Evolutionary conservation across 2,888 invertebrate genomes (phyloP).

Genomic region (Drosophila subsilvestris): DNA sequence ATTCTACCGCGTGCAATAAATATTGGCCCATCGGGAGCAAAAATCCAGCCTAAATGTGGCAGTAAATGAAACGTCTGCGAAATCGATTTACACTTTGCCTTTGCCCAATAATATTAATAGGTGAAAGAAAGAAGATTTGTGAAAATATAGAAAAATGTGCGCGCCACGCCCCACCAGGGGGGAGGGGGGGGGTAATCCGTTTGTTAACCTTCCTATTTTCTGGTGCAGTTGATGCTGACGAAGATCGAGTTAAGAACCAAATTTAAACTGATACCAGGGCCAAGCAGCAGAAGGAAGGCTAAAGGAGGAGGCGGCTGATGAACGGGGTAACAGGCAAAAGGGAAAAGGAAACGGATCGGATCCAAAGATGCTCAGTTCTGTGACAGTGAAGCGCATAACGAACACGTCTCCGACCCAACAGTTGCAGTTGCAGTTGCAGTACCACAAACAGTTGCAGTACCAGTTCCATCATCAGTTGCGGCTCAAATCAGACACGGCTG

Average conservation of each 20-base stretch:
- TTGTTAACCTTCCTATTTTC: background rate
- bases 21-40: conserved; percentile 17
- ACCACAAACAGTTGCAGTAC: conserved; percentile 1
- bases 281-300: conserved; percentile 50
- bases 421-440: conserved; percentile 9
- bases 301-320: background rate
- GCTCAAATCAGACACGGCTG: conserved; percentile 12
- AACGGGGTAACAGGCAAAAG: conserved; percentile 8
- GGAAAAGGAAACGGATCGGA: conserved; percentile 28
- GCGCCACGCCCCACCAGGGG: background rate
- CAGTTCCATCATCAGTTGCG: conserved; percentile 30
- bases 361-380: conserved; percentile 64
- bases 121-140: conserved; percentile 7
- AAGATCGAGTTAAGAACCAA: conserved; percentile 1
- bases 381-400: conserved; percentile 49
- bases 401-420: conserved; percentile 24
- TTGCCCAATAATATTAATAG: background rate
- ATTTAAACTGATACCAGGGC: conserved; percentile 1
- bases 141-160: conserved; percentile 30
- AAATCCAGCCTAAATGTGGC: background rate
- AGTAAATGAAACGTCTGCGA: background rate
- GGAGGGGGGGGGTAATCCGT: background rate
- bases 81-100: background rate
- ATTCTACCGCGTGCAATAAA: conserved; percentile 28
- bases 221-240: conserved; percentile 2